A percentile compares a stretch with the other conserved stretches of the same genome.
Conservation (phyloP, 2,797 vertebrate genomes). For the Leptatherina wallacei region DNA sequence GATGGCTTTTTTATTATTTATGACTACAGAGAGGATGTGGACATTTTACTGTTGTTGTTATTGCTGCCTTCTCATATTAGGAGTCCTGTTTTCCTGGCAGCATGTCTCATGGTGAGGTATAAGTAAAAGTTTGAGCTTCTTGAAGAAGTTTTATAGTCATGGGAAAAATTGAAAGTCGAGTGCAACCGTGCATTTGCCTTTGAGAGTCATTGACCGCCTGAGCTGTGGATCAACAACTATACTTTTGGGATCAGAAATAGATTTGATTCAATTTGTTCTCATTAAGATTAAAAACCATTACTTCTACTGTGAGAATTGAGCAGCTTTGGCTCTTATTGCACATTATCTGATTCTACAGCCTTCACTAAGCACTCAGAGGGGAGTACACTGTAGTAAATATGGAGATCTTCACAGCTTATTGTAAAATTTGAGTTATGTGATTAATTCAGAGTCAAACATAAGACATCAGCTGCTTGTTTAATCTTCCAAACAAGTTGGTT, state of each 20-base stretch:
- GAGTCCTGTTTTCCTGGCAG: slow-evolving; percentile 77
- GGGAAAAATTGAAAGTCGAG: slow-evolving; percentile 64
- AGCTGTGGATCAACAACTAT: slow-evolving; percentile 55
- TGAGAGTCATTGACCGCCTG: slow-evolving; percentile 50
- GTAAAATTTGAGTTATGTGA: slow-evolving; percentile 1
- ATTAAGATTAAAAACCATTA: slow-evolving; percentile 56
- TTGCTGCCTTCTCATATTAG: slow-evolving; percentile 69
- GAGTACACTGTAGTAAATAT: slow-evolving; percentile 18
- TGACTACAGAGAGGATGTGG: slow-evolving; percentile 79
- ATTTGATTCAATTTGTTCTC: slow-evolving; percentile 58
- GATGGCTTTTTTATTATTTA: slow-evolving; percentile 85
- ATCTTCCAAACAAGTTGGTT: slow-evolving; percentile 17
- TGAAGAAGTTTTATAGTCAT: slow-evolving; percentile 65
- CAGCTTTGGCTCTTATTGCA: slow-evolving; percentile 42
- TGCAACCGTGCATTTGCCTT: slow-evolving; percentile 47
- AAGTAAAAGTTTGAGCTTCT: slow-evolving; percentile 57
- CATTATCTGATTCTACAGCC: slow-evolving; percentile 41
- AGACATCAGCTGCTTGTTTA: slow-evolving; percentile 1
- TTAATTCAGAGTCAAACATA: background rate
- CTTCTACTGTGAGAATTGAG: slow-evolving; percentile 45
- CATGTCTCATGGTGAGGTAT: slow-evolving; percentile 51
- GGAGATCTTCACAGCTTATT: slow-evolving; percentile 8
- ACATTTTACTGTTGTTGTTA: slow-evolving; percentile 75
- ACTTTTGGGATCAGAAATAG: slow-evolving; percentile 61
- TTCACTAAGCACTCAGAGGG: slow-evolving; percentile 22